A percentile compares a stretch with the other conserved stretches of the same genome.
These are phyloP conservation scores for Dendrolimus pini DNA, from an alignment of 2,888 invertebrate species.

Conservation along the genomic window DNA sequence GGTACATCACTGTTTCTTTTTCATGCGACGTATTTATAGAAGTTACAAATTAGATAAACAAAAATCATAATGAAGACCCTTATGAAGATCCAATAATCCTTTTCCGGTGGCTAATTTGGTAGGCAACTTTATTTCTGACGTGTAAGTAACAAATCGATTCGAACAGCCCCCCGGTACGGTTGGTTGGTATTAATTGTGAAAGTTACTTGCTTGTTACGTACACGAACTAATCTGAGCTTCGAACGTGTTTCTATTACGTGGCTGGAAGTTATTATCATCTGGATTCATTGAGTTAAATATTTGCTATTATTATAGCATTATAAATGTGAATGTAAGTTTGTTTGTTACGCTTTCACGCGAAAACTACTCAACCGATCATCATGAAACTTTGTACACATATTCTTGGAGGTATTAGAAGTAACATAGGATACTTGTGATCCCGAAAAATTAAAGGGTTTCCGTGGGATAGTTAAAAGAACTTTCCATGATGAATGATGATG, in stretches of 20 bases:
- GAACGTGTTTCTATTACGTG: constrained; percentile 25
- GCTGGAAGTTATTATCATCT: neutral
- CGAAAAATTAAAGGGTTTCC: too few relatives aligned
- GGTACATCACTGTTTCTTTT: neutral
- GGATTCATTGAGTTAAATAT: neutral
- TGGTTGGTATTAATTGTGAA: constrained; percentile 48
- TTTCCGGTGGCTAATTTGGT: constrained; percentile 12
- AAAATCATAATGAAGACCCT: neutral
- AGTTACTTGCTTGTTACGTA: constrained; percentile 40
- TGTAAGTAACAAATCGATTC: constrained; percentile 31
- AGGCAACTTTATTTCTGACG: constrained; percentile 21
- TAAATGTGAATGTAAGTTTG: too few relatives aligned
- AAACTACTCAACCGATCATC: too few relatives aligned
- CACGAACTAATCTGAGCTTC: constrained; percentile 33
- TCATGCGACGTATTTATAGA: constrained; percentile 1
- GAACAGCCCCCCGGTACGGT: constrained; percentile 17
- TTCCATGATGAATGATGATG: too few relatives aligned
- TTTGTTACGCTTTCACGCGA: too few relatives aligned
- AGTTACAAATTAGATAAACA: neutral
- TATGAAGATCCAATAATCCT: constrained; percentile 15
- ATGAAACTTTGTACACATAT: too few relatives aligned
- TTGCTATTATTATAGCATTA: neutral
- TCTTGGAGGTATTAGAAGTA: too few relatives aligned
- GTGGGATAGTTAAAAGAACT: too few relatives aligned
- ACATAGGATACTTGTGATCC: too few relatives aligned